Evolutionary conservation across 2,113 vertebrate genomes (phyloP), one percentile per base, ranked within the genome.

Genomic region (Brachionichthys hirsutus): DNA sequence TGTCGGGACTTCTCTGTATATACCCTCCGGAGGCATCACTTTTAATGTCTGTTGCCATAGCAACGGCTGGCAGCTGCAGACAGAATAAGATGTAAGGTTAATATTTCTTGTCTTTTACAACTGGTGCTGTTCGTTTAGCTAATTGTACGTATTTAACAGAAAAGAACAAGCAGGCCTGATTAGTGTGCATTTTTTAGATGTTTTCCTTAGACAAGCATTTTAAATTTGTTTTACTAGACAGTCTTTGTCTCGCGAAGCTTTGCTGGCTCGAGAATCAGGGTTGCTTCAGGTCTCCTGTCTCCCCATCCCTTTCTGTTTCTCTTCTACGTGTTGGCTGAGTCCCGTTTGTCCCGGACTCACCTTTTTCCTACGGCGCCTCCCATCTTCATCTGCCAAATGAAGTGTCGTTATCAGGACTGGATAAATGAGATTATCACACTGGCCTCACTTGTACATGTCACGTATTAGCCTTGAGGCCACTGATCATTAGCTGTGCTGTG

Each of bases 11-110:
- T 85, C 54, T 83, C 52, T 7, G 66, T 60, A 35, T 49, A 70
- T 72, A 67, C 73, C 55, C 79, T 81, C 63, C 30, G 80, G 86
- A 83, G 65, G 78, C 66, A 84, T 90, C 80, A 81, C 72, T 85
- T 77, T 85, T 74, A 75, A 82, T 78, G 82, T 86, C 83, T 90
- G 88, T 91, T 86, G 83, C 89, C 83, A 90, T 87, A 79, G 89
- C 88, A 87, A 92, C 85, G 56, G 57, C 62, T 66, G 18, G 74
- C 80, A 64, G 77, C 57, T 24, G 66, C 75, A 81, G 85, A 80
- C 77, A 20, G 75, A 73, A 51, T 36, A 57, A 73, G 58, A 85
- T 83, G 77, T 77, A 71, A 87, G 88, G 80, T 87, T 83, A 17
- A 54, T 59, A 72, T 67, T 43, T 54, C n/a, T 44, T 62, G 18